These are phyloP conservation scores for Anagyrus pseudococci DNA, from an alignment of 2,888 invertebrate genomes.

Conservation along the genomic window DNA sequence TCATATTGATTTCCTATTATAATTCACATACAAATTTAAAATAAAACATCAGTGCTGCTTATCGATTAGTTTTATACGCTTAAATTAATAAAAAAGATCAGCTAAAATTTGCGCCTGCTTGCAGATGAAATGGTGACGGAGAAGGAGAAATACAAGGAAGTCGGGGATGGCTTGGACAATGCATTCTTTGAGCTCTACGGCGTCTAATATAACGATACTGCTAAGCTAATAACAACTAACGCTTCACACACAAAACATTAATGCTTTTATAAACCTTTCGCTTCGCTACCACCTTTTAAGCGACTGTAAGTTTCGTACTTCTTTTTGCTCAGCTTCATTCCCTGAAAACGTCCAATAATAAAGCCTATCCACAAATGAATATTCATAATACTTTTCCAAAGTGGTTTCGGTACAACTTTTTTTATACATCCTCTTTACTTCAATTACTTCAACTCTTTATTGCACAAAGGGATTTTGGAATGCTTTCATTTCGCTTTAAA, in stretches of 20 bases:
- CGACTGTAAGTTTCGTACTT: slow-evolving; percentile 42
- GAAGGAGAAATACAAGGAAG: slow-evolving; percentile 91
- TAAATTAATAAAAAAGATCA: slow-evolving; percentile 11
- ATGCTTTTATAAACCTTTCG: slow-evolving; percentile 51
- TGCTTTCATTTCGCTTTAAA: too few species aligned
- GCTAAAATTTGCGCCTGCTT: slow-evolving; percentile 50
- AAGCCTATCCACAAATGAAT: too few species aligned
- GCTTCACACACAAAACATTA: slow-evolving; percentile 46
- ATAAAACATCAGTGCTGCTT: background rate
- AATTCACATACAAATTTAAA: background rate
- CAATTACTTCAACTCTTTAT: too few species aligned
- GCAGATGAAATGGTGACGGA: slow-evolving; percentile 85
- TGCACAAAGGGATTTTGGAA: too few species aligned
- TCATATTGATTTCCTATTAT: slow-evolving; percentile 1
- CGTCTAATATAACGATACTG: slow-evolving; percentile 50
- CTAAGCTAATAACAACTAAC: slow-evolving; percentile 43
- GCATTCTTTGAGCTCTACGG: slow-evolving; percentile 83
- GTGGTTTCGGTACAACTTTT: too few species aligned
- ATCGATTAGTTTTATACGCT: slow-evolving; percentile 9
- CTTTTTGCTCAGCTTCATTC: too few species aligned
- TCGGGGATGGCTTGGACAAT: slow-evolving; percentile 91
- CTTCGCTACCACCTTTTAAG: slow-evolving; percentile 49
- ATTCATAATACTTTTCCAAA: too few species aligned
- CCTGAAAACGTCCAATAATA: too few species aligned
- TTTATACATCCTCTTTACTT: too few species aligned